A percentile compares a stretch with the other conserved stretches of the same genome.
These are phyloP conservation scores for Fringilla coelebs DNA, from an alignment of 2,797 vertebrate species.

Conservation along the genomic window DNA sequence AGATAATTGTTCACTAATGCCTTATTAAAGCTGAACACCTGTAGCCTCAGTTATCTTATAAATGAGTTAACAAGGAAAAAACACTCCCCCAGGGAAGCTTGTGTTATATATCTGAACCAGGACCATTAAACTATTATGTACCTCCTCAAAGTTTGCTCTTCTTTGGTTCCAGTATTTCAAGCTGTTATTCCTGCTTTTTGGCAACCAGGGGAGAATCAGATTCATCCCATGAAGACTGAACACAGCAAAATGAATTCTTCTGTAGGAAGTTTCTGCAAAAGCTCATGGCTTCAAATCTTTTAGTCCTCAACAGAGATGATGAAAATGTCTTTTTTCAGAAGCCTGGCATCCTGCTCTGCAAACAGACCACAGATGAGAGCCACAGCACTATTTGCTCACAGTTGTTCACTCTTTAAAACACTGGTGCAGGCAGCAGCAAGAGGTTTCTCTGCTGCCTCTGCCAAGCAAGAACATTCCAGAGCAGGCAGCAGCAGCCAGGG, in stretches of 20 bases:
- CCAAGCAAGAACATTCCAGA: background rate
- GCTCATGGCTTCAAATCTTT: background rate
- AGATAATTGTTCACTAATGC: slow-evolving; percentile 44
- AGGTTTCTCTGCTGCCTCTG: background rate
- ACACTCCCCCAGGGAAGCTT: background rate
- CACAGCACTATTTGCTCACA: background rate
- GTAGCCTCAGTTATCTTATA: slow-evolving; percentile 40
- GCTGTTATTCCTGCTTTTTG: background rate
- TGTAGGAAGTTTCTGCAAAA: background rate
- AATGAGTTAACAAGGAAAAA: slow-evolving; percentile 45
- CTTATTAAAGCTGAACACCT: slow-evolving; percentile 57
- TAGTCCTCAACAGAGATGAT: background rate
- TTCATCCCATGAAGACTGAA: background rate
- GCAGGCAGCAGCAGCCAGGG: background rate
- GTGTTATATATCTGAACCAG: background rate
- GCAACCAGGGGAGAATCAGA: background rate
- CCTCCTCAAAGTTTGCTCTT: background rate
- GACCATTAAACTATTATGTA: slow-evolving; percentile 12
- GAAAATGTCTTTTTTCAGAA: background rate
- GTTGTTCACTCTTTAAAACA: background rate
- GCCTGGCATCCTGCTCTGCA: background rate
- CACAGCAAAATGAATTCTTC: background rate
- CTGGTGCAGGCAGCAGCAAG: background rate
- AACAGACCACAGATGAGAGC: background rate
- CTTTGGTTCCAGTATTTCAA: background rate